Evolutionary conservation across 2,113 vertebrate species (phyloP), one percentile per base, ranked within the genome.

Genomic region (Stegastes partitus): DNA sequence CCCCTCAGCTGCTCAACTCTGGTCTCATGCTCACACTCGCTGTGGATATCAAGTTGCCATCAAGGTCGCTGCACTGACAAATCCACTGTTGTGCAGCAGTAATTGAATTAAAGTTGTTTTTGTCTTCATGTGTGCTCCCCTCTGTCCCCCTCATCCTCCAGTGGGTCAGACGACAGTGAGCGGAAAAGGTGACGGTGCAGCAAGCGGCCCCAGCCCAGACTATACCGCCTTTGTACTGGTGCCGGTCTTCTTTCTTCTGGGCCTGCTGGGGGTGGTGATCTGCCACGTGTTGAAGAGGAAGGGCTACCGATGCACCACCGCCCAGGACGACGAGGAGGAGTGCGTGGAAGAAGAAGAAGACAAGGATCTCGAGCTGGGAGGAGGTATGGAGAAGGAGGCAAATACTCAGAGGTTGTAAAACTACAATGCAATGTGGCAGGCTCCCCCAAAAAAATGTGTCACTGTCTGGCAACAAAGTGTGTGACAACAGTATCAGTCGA

Each of bases 241-340:
- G 86, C 96, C 96, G 0, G 74, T 96, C 53, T 98, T 98, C 94
- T 98, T 99, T 90, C 90, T 99, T 49, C 95, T 97, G 91, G 98
- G 98, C 28, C 95, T 99, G 22, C 74, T 97, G 28, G 98, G 98
- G 0, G 94, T 99, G 68, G 88, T 99, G 25, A 96, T 99, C 94
- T 99, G 98, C 79, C 97, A 98, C 68, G 75, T 98, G 65, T 91
- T 99, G 62, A 97, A 98, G 93, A 97, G 93, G 84, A 99, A 97
- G 81, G 98, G 98, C 49, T 99, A 99, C 88, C 96, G 97, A 18
- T 99, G 97, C 91, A 99, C 97, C 22, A 98, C 98, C 0, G 92
- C 95, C 0, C 94, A 97, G 64, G 86, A 95, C 47, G 89, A 88
- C 0, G 94, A 95, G 1, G 94, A 95, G 1, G 94, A 94, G 77